Conservation (phyloP, 2,888 invertebrate genomes). For the Sphaerophoria taeniata region DNA sequence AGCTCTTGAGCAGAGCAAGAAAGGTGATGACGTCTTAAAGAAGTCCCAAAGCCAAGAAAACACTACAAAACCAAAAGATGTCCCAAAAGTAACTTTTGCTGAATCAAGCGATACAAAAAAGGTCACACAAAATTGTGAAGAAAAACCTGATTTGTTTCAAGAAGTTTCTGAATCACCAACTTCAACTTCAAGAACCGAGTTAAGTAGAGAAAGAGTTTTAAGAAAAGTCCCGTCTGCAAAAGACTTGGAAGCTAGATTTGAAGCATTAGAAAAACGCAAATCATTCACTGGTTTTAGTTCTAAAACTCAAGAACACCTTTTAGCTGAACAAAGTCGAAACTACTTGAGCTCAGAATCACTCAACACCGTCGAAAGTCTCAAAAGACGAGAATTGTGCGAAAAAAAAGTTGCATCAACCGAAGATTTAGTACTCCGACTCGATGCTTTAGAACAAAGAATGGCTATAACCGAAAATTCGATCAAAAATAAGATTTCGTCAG, state of each 20-base stretch:
- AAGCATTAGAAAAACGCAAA: conserved; percentile 46
- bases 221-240: conserved; percentile 21
- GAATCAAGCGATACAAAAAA: background rate
- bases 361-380: conserved; percentile 9
- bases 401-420: conserved; percentile 76
- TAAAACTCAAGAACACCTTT: conserved; percentile 13
- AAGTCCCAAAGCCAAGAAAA: background rate
- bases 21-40: background rate
- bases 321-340: conserved; percentile 20
- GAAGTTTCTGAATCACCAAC: background rate
- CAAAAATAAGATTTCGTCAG: conserved; percentile 12
- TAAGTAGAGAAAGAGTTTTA: background rate
- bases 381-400: conserved; percentile 14
- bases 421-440: conserved; percentile 78
- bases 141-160: background rate
- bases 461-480: conserved; percentile 32
- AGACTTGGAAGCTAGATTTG: conserved; percentile 40
- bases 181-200: background rate
- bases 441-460: conserved; percentile 76
- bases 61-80: conserved; percentile 36
- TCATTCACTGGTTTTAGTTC: conserved; percentile 9
- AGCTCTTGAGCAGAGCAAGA: conserved; percentile 77
- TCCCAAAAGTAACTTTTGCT: conserved; percentile 13
- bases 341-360: conserved; percentile 18
- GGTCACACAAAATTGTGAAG: background rate